These are phyloP conservation scores for Keiferia lycopersicella DNA, from an alignment of 2,888 invertebrate species.

Conservation along the genomic window DNA sequence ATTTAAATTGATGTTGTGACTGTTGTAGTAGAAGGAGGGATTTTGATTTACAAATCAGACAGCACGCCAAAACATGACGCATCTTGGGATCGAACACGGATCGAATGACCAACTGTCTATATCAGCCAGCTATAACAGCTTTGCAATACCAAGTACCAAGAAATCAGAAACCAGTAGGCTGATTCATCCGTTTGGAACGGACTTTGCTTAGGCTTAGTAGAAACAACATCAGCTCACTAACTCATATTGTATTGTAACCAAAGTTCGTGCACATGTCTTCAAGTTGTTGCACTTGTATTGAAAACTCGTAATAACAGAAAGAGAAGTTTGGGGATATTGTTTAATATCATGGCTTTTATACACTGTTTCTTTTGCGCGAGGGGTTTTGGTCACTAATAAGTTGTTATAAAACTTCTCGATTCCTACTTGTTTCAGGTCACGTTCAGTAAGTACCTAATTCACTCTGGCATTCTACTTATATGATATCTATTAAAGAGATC, in stretches of 20 bases:
- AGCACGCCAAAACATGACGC: slow-evolving; percentile 3
- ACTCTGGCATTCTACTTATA: too few species aligned
- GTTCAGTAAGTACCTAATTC: neutral
- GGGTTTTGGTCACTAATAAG: neutral
- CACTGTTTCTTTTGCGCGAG: too few species aligned
- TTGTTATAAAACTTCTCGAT: slow-evolving; percentile 18
- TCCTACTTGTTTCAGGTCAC: slow-evolving; percentile 4
- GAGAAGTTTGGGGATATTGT: too few species aligned
- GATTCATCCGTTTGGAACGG: slow-evolving; percentile 56
- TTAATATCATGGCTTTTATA: too few species aligned
- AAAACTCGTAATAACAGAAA: too few species aligned
- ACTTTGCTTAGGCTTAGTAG: slow-evolving; percentile 36
- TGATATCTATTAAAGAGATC: neutral
- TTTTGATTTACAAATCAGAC: neutral
- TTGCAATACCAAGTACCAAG: slow-evolving; percentile 39
- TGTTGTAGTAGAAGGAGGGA: too few species aligned
- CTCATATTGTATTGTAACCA: too few species aligned
- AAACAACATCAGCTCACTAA: too few species aligned
- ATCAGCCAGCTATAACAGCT: neutral
- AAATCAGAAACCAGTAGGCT: slow-evolving; percentile 49
- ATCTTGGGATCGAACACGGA: too few species aligned
- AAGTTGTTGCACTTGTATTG: too few species aligned
- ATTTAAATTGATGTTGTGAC: too few species aligned
- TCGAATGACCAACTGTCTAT: slow-evolving; percentile 31
- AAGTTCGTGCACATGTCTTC: too few species aligned